Evolutionary conservation across 2,797 vertebrate species (phyloP).

Genomic region (Aphelocoma californica): DNA sequence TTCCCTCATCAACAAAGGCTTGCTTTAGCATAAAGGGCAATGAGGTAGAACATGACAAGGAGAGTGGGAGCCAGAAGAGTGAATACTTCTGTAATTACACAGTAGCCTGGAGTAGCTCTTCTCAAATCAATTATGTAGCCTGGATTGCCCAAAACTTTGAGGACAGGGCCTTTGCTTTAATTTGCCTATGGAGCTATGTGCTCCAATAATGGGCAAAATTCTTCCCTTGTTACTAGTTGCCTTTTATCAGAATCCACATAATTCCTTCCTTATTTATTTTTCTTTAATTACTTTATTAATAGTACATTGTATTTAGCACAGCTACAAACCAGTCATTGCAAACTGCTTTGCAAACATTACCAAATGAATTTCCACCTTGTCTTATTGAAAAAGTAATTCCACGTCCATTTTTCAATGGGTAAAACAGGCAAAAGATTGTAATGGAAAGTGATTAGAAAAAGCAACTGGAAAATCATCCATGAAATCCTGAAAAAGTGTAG

Average conservation of each 20-base stretch:
- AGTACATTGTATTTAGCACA: background rate
- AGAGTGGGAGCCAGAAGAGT: conserved; percentile 77
- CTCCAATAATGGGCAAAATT: conserved; percentile 53
- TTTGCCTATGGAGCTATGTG: conserved; percentile 62
- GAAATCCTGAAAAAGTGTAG: background rate
- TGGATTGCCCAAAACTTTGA: conserved; percentile 78
- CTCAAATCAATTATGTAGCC: conserved; percentile 82
- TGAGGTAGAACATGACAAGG: conserved; percentile 81
- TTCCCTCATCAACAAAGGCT: conserved; percentile 79
- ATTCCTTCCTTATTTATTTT: conserved; percentile 33
- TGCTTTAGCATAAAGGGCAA: conserved; percentile 83
- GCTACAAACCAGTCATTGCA: background rate
- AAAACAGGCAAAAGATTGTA: background rate
- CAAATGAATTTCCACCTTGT: background rate
- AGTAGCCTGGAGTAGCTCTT: conserved; percentile 80
- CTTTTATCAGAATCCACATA: conserved; percentile 43
- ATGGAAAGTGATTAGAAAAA: background rate
- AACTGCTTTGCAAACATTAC: background rate
- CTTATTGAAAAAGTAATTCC: background rate
- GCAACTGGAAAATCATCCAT: background rate
- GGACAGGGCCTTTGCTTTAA: conserved; percentile 72
- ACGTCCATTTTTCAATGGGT: background rate
- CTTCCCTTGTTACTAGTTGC: conserved; percentile 47
- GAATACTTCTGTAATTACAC: conserved; percentile 85
- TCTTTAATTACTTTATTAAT: conserved; percentile 32